A percentile compares a stretch with the other conserved stretches of the same genome.
Evolutionary conservation across 30 jellyfish, hydroid and myxozoan genomes (phyloP).

Genomic region (Turritopsis rubra): DNA sequence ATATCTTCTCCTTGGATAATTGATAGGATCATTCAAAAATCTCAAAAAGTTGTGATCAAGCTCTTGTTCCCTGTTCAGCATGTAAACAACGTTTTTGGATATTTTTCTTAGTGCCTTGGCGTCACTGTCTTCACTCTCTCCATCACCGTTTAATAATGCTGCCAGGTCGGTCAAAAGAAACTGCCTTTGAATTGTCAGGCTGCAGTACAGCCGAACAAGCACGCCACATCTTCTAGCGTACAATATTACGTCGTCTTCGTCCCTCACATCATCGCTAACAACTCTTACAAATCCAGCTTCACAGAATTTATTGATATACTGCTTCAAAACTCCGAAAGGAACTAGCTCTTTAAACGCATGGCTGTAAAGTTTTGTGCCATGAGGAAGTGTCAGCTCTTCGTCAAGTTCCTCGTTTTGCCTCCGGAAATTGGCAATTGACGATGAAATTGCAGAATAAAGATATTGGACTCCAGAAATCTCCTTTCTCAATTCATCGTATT

Average conservation of each 20-base stretch:
- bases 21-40: conserved; percentile 7
- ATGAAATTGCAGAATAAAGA: background rate
- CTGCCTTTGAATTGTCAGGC: background rate
- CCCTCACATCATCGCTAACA: background rate
- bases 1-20: background rate
- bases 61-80: background rate
- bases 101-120: background rate
- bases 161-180: conserved; percentile 2
- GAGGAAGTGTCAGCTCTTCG: background rate
- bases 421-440: background rate
- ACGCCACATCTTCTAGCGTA: background rate
- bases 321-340: background rate
- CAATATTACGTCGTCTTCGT: background rate
- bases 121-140: background rate
- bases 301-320: background rate
- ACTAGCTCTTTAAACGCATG: background rate
- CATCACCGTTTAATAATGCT: background rate
- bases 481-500: background rate
- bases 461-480: background rate
- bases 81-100: background rate
- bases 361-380: background rate
- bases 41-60: background rate
- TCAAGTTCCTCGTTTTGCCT: background rate
- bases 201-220: background rate
- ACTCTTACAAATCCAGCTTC: background rate